phyloP scores from a whole-genome alignment of 2,888 invertebrate genomes.

The Xestia c-nigrum region DNA sequence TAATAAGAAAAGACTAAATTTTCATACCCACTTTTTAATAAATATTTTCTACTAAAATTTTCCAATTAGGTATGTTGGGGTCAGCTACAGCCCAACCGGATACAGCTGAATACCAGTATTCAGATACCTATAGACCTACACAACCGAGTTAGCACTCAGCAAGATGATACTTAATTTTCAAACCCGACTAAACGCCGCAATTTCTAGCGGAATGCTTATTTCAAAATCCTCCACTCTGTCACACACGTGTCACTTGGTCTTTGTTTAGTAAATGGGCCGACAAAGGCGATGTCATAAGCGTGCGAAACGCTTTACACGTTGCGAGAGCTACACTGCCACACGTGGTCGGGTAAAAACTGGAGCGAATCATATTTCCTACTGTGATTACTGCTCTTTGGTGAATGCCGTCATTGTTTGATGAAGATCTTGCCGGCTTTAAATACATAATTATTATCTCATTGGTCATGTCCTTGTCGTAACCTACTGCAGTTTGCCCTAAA shows the following conservation, averaged over 20 bases:
- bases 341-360: constrained; percentile 71
- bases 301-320: constrained; percentile 84
- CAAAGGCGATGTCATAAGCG: constrained; percentile 72
- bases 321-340: constrained; percentile 70
- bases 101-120: too few species aligned
- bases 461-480: background rate
- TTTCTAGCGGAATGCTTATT: background rate
- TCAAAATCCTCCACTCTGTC: constrained; percentile 15
- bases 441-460: background rate
- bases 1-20: too few species aligned
- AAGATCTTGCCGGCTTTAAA: background rate
- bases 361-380: constrained; percentile 63
- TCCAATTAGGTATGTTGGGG: too few species aligned
- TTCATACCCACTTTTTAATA: too few species aligned
- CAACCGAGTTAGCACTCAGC: too few species aligned
- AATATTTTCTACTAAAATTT: too few species aligned
- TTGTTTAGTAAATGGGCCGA: constrained; percentile 55
- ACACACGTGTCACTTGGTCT: constrained; percentile 49
- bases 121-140: too few species aligned
- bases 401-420: constrained; percentile 25
- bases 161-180: background rate
- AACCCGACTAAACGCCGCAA: background rate
- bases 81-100: too few species aligned
- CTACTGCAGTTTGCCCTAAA: background rate
- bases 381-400: constrained; percentile 57